Percentiles rank a stretch among this genome's conserved stretches.
Evolutionary conservation across 2,888 invertebrate genomes (phyloP).

Genomic region (Tetrapedia diversipes): DNA sequence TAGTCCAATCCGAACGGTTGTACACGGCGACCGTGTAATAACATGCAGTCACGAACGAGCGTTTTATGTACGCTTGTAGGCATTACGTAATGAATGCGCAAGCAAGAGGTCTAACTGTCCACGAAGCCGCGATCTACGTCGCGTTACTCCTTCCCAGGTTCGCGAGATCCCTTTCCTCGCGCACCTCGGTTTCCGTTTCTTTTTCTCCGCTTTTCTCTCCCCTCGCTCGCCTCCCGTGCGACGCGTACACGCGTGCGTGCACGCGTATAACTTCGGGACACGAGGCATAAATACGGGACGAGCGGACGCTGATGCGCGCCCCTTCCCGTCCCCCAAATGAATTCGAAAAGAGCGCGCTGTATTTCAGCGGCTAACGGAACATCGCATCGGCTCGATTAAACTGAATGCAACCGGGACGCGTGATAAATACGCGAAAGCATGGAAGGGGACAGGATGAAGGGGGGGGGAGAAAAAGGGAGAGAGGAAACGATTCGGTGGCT

Average conservation of each 20-base stretch:
- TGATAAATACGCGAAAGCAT: constrained; percentile 28
- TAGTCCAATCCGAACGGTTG: constrained; percentile 44
- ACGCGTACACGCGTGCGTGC: constrained; percentile 22
- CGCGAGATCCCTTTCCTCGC: constrained; percentile 26
- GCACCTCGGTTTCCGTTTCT: neutral
- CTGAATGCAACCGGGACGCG: constrained; percentile 31
- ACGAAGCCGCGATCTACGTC: too few species aligned
- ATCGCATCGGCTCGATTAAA: constrained; percentile 62
- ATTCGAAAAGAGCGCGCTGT: constrained; percentile 46
- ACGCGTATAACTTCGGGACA: constrained; percentile 39
- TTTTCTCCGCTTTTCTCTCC: neutral
- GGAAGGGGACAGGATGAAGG: neutral
- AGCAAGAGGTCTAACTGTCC: constrained; percentile 61
- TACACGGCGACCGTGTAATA: constrained; percentile 44
- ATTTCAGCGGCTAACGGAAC: constrained; percentile 62
- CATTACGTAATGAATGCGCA: constrained; percentile 65
- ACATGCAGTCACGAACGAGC: constrained; percentile 49
- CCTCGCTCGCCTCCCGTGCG: neutral
- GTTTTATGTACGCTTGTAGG: constrained; percentile 41
- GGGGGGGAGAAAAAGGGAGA: neutral
- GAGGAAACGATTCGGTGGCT: neutral
- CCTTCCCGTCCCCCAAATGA: constrained; percentile 21
- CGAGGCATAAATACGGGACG: constrained; percentile 31
- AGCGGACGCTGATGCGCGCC: constrained; percentile 11
- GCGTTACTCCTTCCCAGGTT: too few species aligned